Percentiles rank a stretch among this genome's conserved stretches.
Conservation (phyloP, 2,888 invertebrate genomes). For the Acanthococcus lagerstroemiae region DNA sequence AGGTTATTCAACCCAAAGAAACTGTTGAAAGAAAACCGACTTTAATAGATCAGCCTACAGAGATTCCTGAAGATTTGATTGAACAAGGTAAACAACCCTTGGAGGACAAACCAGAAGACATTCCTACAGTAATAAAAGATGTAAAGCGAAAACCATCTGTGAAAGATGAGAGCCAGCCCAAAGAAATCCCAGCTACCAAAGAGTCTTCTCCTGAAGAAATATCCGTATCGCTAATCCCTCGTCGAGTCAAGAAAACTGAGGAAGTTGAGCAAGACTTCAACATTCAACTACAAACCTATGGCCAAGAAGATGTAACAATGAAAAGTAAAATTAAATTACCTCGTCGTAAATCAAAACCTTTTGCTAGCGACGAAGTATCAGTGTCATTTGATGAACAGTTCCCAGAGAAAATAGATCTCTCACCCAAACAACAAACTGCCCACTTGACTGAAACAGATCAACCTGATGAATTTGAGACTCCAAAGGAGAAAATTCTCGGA, state of each 20-base stretch:
- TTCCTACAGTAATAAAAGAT: background rate
- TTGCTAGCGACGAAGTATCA: slow-evolving; percentile 42
- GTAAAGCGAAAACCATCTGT: background rate
- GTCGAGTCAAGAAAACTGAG: slow-evolving; percentile 59
- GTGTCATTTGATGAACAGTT: slow-evolving; percentile 1
- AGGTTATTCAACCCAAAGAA: background rate
- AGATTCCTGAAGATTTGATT: background rate
- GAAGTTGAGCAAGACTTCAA: slow-evolving; percentile 87
- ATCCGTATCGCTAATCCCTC: slow-evolving; percentile 44
- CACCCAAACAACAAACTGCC: too few species aligned
- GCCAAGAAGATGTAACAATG: slow-evolving; percentile 79
- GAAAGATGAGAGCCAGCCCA: too few species aligned
- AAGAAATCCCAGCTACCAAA: background rate
- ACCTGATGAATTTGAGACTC: slow-evolving; percentile 38
- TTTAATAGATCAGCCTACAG: background rate
- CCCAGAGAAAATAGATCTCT: too few species aligned
- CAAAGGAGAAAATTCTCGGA: slow-evolving; percentile 37
- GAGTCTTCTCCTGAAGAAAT: slow-evolving; percentile 48
- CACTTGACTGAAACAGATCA: too few species aligned
- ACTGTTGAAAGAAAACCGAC: background rate
- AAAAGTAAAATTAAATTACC: slow-evolving; percentile 46
- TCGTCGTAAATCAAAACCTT: slow-evolving; percentile 1
- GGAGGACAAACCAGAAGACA: background rate
- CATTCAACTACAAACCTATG: slow-evolving; percentile 72
- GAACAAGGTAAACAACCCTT: background rate